Evolutionary conservation across 2,888 invertebrate genomes (phyloP).

Genomic region (Synanthedon andrenaeformis): DNA sequence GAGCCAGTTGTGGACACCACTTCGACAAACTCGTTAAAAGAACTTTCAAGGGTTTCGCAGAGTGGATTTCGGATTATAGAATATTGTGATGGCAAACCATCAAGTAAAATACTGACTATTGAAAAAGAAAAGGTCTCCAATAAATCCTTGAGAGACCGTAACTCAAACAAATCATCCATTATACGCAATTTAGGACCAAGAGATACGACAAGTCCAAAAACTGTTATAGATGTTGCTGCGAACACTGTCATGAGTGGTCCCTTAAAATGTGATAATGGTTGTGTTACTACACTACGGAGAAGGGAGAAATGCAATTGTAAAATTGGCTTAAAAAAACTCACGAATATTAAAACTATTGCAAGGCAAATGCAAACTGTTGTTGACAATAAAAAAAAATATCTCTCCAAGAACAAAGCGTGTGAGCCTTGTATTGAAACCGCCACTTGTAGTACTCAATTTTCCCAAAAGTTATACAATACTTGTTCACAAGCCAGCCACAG

Average conservation of each 20-base stretch:
- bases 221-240: constrained; percentile 21
- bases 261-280: constrained; percentile 26
- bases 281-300: constrained; percentile 32
- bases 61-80: not conserved
- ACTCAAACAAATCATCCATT: constrained; percentile 10
- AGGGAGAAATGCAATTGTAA: constrained; percentile 24
- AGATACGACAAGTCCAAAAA: constrained; percentile 17
- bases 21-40: constrained; percentile 8
- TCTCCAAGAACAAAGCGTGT: constrained; percentile 33
- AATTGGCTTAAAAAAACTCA: constrained; percentile 14
- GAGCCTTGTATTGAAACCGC: constrained; percentile 16
- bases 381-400: constrained; percentile 8
- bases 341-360: constrained; percentile 10
- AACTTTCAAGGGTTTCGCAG: not conserved
- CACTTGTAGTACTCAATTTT: constrained; percentile 26
- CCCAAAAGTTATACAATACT: constrained; percentile 7
- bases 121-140: constrained; percentile 27
- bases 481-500: constrained; percentile 7
- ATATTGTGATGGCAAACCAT: constrained; percentile 11
- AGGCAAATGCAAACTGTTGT: constrained; percentile 28
- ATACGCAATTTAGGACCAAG: constrained; percentile 19
- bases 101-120: constrained; percentile 17
- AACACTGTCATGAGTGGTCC: constrained; percentile 35
- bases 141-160: constrained; percentile 17
- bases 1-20: constrained; percentile 22